phyloP scores from a whole-genome alignment of 2,113 vertebrate species.

The crab-eating macaque (Macaca fascicularis) region T2T-MFA8v1.1 NC_088391.1:103281501-103282000 shows the following conservation, averaged over 20 bases:
- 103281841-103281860: neutral
- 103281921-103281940: neutral
- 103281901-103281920: neutral
- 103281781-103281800: neutral
- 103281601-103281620: neutral
- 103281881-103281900: neutral
- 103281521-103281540: constrained; percentile 97
- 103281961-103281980: neutral
- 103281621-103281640: neutral
- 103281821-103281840: neutral
- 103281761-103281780: neutral
- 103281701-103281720: neutral
- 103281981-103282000: neutral
- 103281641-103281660: fast-evolving
- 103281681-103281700: neutral
- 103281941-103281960: fast-evolving
- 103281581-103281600: neutral
- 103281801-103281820: neutral
- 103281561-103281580: neutral
- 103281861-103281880: neutral
- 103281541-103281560: constrained; percentile 89
- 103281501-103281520: constrained; percentile 96
- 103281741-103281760: fast-evolving
- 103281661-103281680: fast-evolving
- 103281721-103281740: neutral